Evolutionary conservation across 37 sponge, comb jelly and placozoan species (phyloP).

Genomic region (Crambe crambe): DNA sequence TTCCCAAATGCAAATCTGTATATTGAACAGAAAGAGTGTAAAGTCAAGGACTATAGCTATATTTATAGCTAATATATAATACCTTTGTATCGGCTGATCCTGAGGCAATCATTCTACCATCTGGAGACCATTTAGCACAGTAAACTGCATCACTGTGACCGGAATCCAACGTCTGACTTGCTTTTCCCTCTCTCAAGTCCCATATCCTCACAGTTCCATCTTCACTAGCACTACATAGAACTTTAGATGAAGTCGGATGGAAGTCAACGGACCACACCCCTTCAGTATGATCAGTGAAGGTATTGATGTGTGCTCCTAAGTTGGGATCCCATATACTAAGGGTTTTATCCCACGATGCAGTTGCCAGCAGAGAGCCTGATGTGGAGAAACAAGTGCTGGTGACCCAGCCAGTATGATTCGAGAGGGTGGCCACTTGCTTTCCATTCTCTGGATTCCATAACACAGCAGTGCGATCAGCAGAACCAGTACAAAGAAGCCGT

Average conservation of each 20-base stretch:
- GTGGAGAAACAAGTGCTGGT: conserved; percentile 61
- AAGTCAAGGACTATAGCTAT: no score
- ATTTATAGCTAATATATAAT: not conserved
- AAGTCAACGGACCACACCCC: conserved; percentile 86
- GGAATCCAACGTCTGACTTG: conserved; percentile 18
- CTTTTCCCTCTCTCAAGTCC: conserved; percentile 68
- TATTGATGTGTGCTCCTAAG: conserved; percentile 55
- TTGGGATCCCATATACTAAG: conserved; percentile 84
- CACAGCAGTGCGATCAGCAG: conserved; percentile 72
- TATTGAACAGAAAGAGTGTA: not conserved
- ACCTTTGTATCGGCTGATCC: conserved; percentile 80
- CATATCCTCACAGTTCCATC: conserved; percentile 75
- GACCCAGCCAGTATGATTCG: conserved; percentile 81
- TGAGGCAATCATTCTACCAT: conserved; percentile 69
- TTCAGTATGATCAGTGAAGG: conserved; percentile 58
- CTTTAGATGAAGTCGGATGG: conserved; percentile 57
- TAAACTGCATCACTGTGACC: conserved; percentile 69
- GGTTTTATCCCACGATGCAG: conserved; percentile 88
- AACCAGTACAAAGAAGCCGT: conserved; percentile 67
- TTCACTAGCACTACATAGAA: conserved; percentile 64
- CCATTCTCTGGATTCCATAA: conserved; percentile 77
- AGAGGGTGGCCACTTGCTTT: conserved; percentile 31
- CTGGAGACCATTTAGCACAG: conserved; percentile 80
- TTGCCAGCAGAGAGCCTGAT: conserved; percentile 63
- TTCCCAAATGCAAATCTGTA: conserved; percentile 85